Conservation (phyloP, 2,888 invertebrate species). For the Hyalella azteca region DNA sequence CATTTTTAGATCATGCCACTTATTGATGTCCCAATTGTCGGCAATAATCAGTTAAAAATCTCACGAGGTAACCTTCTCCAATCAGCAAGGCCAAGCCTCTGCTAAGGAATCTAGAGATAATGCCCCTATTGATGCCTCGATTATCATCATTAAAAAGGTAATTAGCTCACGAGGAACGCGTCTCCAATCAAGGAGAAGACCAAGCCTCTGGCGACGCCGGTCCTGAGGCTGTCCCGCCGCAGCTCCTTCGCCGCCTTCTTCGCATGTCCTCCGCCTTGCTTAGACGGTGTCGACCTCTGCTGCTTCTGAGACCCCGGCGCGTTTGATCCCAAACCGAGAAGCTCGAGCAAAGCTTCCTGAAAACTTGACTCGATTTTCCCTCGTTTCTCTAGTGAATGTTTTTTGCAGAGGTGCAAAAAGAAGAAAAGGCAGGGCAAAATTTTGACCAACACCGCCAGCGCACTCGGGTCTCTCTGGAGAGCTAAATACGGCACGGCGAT, state of each 20-base stretch:
- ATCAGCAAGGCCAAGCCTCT: too few species aligned
- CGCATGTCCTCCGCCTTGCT: not conserved
- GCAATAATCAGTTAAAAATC: too few species aligned
- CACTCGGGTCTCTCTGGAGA: not conserved
- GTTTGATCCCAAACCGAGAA: not conserved
- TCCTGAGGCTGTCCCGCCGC: not conserved
- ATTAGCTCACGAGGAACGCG: slow-evolving; percentile 25
- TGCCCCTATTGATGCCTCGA: too few species aligned
- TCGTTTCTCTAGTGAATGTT: slow-evolving; percentile 21
- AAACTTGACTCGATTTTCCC: not conserved
- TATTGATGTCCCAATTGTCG: too few species aligned
- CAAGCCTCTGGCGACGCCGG: not conserved
- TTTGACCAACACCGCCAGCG: slow-evolving; percentile 4
- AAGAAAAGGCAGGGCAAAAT: slow-evolving; percentile 27
- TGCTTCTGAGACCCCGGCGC: not conserved
- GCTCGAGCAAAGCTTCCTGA: not conserved
- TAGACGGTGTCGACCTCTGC: not conserved
- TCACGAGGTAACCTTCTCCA: too few species aligned
- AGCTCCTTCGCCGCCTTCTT: not conserved
- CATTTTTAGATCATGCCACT: too few species aligned
- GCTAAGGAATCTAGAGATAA: too few species aligned
- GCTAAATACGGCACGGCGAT: not conserved
- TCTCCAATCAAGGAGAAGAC: slow-evolving; percentile 12
- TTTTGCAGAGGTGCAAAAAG: slow-evolving; percentile 1
- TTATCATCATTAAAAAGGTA: not conserved